A percentile compares a stretch with the other conserved stretches of the same genome.
Evolutionary conservation across 2,888 invertebrate species (phyloP).

Genomic region (Athripsodes cinereus): DNA sequence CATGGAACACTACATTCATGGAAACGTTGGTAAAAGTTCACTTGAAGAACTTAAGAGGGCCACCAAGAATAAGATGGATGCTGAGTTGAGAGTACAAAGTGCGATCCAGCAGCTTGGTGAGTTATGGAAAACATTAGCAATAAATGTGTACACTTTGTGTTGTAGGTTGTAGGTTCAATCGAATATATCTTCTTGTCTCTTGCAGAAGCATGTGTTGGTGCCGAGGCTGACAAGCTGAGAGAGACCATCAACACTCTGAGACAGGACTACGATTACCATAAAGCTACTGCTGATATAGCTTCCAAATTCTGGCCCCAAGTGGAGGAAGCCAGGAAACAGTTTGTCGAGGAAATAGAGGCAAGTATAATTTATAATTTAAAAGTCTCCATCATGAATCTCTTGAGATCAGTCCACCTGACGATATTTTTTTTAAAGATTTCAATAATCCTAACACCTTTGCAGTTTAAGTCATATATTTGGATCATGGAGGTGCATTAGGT

Average conservation of each 20-base stretch:
- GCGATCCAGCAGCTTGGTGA: conserved; percentile 22
- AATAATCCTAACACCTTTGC: no score
- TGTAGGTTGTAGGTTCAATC: no score
- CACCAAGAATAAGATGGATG: conserved; percentile 17
- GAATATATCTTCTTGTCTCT: no score
- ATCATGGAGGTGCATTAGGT: no score
- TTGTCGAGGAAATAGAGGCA: conserved; percentile 55
- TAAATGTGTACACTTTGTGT: no score
- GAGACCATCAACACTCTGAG: conserved; percentile 57
- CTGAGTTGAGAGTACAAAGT: conserved; percentile 13
- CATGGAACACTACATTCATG: conserved; percentile 21
- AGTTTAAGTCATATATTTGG: no score
- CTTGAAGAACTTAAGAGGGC: conserved; percentile 21
- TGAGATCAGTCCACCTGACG: no score
- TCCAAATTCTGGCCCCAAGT: conserved; percentile 82
- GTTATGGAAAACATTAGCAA: not conserved
- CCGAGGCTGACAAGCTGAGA: conserved; percentile 46
- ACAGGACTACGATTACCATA: conserved; percentile 50
- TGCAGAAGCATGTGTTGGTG: conserved; percentile 10
- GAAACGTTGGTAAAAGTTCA: conserved; percentile 15
- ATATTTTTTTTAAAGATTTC: no score
- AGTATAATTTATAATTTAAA: not conserved
- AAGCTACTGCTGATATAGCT: conserved; percentile 55
- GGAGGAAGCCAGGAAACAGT: conserved; percentile 53
- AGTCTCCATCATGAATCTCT: no score